Percentiles rank a stretch among this genome's conserved stretches.
Conservation (phyloP, 2,888 invertebrate genomes). For the Cephus rjabovi region DNA sequence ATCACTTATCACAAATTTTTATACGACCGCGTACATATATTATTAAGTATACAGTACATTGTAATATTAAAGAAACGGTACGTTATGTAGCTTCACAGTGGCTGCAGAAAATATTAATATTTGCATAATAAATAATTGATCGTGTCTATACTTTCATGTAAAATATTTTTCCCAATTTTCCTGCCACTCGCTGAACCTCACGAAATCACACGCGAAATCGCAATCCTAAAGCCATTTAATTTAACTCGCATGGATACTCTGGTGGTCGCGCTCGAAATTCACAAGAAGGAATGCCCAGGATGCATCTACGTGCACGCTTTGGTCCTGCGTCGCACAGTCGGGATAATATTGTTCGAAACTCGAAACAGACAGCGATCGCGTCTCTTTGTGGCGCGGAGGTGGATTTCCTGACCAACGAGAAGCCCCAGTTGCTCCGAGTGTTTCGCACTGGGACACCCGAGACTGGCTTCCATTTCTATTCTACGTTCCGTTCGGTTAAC, state of each 20-base stretch:
- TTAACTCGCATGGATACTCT: conserved; percentile 37
- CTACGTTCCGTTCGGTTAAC: neutral
- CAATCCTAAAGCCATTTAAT: conserved; percentile 37
- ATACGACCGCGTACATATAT: no score
- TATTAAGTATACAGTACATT: no score
- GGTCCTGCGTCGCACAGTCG: neutral
- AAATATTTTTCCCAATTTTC: neutral
- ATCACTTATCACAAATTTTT: neutral
- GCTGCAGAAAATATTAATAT: neutral
- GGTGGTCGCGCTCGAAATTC: neutral
- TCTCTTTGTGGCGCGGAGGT: conserved; percentile 29
- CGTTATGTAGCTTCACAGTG: neutral
- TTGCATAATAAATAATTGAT: neutral
- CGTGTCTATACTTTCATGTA: neutral
- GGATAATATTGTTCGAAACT: conserved; percentile 2
- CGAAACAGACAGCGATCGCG: conserved; percentile 26
- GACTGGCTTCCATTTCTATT: neutral
- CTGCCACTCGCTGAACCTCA: neutral
- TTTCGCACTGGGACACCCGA: neutral
- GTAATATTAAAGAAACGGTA: neutral
- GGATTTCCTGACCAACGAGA: conserved; percentile 37
- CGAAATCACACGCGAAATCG: neutral
- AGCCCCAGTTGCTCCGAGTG: neutral
- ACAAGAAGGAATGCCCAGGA: neutral
- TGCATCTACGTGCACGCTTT: neutral